phyloP scores from a whole-genome alignment of 2,888 invertebrate genomes.

The Caenorhabditis sp. region DNA sequence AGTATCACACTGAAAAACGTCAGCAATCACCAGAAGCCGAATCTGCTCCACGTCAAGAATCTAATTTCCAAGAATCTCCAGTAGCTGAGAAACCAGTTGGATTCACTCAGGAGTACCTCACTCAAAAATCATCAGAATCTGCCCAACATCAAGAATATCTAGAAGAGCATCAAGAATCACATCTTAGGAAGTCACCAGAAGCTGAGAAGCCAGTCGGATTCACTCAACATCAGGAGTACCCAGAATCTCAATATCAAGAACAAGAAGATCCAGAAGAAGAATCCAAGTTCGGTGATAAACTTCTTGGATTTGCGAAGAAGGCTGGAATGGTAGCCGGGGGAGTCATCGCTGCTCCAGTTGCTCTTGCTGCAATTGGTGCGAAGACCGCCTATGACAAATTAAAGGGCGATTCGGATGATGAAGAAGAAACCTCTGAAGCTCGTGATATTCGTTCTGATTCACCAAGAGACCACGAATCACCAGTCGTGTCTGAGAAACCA shows the following conservation, averaged over 20 bases:
- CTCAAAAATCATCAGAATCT: too few relatives aligned
- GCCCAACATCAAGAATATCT: conserved; percentile 1
- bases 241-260: neutral
- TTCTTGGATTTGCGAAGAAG: conserved; percentile 49
- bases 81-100: conserved; percentile 5
- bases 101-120: too few relatives aligned
- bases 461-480: too few relatives aligned
- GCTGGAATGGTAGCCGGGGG: conserved; percentile 58
- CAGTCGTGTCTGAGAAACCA: conserved; percentile 5
- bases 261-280: neutral
- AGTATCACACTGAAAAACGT: neutral
- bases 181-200: neutral
- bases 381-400: conserved; percentile 52
- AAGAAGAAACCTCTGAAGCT: neutral
- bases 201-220: neutral
- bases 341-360: conserved; percentile 54
- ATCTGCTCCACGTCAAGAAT: neutral
- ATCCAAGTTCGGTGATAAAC: conserved; percentile 26
- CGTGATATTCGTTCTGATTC: too few relatives aligned
- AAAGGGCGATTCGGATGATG: conserved; percentile 29
- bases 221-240: neutral
- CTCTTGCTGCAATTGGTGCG: conserved; percentile 54
- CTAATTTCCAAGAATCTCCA: neutral
- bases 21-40: neutral
- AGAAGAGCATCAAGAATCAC: neutral